Percentiles rank a stretch among this genome's conserved stretches.
Evolutionary conservation across 2,888 invertebrate genomes (phyloP).

Genomic region (Eretmocerus hayati): DNA sequence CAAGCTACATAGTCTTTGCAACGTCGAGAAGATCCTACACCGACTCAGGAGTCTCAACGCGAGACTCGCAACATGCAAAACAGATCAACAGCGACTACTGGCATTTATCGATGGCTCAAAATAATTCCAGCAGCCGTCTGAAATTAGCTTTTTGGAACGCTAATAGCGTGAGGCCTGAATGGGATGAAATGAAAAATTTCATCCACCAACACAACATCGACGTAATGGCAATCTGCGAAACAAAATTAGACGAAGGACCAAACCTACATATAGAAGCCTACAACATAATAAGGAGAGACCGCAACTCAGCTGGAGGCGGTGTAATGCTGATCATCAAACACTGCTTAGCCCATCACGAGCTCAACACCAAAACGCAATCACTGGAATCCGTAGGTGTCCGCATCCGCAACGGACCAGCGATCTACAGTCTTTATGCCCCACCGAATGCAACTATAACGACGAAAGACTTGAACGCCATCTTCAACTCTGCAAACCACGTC

Average conservation of each 20-base stretch:
- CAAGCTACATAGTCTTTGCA: neutral
- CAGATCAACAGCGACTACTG: neutral
- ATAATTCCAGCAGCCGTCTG: neutral
- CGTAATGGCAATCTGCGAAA: slow-evolving; percentile 7
- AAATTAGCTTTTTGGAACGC: slow-evolving; percentile 12
- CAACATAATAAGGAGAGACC: slow-evolving; percentile 13
- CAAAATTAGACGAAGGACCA: slow-evolving; percentile 2
- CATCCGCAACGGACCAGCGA: neutral
- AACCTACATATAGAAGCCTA: neutral
- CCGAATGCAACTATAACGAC: neutral
- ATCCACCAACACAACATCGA: slow-evolving; percentile 1
- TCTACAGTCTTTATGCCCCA: neutral
- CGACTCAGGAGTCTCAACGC: neutral
- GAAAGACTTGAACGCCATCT: neutral
- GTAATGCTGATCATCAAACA: neutral
- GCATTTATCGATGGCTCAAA: neutral
- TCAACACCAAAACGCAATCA: neutral
- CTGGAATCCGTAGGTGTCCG: neutral
- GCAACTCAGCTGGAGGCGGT: slow-evolving; percentile 8
- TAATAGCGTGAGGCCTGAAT: slow-evolving; percentile 7
- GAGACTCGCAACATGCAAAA: neutral
- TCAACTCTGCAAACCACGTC: neutral
- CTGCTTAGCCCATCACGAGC: neutral
- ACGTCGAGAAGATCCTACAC: neutral
- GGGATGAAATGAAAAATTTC: slow-evolving; percentile 11